phyloP scores from a whole-genome alignment of 2,888 invertebrate genomes.

The Lampropteryx suffumata region DNA sequence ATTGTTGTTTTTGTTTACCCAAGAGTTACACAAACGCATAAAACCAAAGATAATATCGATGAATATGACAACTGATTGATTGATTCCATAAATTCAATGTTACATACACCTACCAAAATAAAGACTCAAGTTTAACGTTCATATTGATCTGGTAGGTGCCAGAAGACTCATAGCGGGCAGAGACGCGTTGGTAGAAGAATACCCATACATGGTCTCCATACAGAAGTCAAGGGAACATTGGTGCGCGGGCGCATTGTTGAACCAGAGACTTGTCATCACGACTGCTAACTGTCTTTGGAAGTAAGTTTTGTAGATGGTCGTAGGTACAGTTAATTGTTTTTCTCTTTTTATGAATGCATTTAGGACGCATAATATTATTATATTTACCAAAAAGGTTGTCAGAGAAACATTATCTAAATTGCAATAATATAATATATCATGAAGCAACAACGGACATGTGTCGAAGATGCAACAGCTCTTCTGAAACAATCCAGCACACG shows the following conservation, averaged over 20 bases:
- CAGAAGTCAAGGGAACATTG: conserved; percentile 66
- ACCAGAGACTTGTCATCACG: conserved; percentile 63
- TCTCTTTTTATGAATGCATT: no score
- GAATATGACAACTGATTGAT: not conserved
- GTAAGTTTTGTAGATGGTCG: conserved; percentile 49
- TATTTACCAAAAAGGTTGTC: no score
- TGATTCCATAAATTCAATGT: not conserved
- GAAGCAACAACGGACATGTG: no score
- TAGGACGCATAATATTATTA: no score
- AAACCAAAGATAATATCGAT: not conserved
- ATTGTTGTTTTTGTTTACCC: conserved; percentile 17
- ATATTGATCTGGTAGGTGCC: conserved; percentile 33
- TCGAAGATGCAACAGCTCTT: no score
- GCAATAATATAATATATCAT: no score
- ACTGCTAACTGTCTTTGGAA: conserved; percentile 77
- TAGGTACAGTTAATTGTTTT: no score
- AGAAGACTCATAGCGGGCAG: conserved; percentile 61
- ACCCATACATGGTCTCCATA: conserved; percentile 70
- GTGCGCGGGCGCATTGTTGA: conserved; percentile 71
- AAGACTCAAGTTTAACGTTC: not conserved
- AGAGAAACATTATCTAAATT: no score
- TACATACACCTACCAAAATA: no score
- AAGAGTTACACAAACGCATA: not conserved
- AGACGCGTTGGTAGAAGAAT: conserved; percentile 63
- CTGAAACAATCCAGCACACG: no score